Evolutionary conservation across 1,140 invertebrate species (phyloP).

Genomic region (Aphis craccivora): DNA sequence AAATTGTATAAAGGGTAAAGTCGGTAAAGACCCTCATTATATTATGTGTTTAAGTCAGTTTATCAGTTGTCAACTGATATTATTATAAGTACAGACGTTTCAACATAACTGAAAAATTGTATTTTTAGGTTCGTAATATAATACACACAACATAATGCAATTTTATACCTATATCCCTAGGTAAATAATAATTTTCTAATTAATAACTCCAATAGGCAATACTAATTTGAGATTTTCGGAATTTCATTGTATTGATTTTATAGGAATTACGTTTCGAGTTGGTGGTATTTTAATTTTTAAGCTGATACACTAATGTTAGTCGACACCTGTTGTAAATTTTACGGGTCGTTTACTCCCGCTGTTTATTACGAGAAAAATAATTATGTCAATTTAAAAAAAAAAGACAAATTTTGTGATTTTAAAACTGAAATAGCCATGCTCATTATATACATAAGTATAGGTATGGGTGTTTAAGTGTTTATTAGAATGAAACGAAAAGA

Average conservation of each 20-base stretch:
- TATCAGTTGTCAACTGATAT: background rate
- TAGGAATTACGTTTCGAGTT: background rate
- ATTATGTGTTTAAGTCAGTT: background rate
- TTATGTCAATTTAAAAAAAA: background rate
- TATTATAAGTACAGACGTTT: background rate
- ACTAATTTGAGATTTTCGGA: background rate
- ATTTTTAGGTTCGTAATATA: background rate
- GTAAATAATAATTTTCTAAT: background rate
- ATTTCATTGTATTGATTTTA: background rate
- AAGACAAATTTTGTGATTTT: background rate
- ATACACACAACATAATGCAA: background rate
- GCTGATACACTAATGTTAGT: background rate
- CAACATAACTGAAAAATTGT: background rate
- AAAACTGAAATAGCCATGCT: background rate
- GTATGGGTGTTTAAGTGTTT: background rate
- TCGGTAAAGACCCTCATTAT: background rate
- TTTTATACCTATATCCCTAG: background rate
- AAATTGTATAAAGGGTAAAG: background rate
- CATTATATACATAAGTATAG: background rate
- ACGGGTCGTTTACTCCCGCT: background rate
- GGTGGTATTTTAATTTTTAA: background rate
- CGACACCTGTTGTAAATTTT: background rate
- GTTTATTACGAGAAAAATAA: background rate
- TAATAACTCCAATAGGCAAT: background rate
- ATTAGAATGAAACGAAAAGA: slow-evolving; percentile 7